Base-by-base conservation (phyloP, 2,797 vertebrate genomes). In the Glossophaga mutica region DNA sequence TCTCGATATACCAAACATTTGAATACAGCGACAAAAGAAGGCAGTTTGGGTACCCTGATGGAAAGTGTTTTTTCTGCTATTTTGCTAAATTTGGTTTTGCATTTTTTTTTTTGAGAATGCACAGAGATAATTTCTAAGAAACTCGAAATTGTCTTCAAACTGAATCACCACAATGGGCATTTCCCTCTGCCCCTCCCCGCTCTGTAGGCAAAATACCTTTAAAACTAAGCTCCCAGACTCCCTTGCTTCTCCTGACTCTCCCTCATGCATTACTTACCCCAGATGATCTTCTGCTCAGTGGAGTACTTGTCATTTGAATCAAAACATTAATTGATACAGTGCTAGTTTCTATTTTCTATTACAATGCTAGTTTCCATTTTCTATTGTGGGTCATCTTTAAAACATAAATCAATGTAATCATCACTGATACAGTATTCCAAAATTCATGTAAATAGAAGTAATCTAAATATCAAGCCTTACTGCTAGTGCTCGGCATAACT, bases 21-120 rank as follows among this genome's bases (percentile, higher is more conserved):
- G 52, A 76, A 90, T 77, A n/a, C 1, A 78, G 50, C 89, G 32
- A 1, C 76, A 50, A 82, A 42, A 65, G 9, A 70, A 24, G 12
- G 48, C 15, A 19, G 24, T 18, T 48, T 83, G 42, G 4, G 4
- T 76, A 55, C 6, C 26, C 11, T 74, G 73, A 55, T 34, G 19
- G 18, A 89, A 96, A 89, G 26, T 32, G 29, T 77, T 48, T 1
- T 76, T 87, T 70, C 21, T n/a, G 26, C 6, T 83, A 92, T 81
- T 83, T 95, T 70, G 32, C 10, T 82, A 83, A 91, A 3, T 59
- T 90, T 76, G 9, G 18, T 92, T 77, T 78, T 73, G 15, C 24
- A 57, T 76, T 78, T 90, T 90, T 90, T 76, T 78, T 90, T 90
- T 90, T n/a, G 74, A 94, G 24, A 52, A 90, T 34, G 26, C 48